Base-by-base conservation (phyloP, 2,888 invertebrate genomes). In the Blastobasis adustella region DNA sequence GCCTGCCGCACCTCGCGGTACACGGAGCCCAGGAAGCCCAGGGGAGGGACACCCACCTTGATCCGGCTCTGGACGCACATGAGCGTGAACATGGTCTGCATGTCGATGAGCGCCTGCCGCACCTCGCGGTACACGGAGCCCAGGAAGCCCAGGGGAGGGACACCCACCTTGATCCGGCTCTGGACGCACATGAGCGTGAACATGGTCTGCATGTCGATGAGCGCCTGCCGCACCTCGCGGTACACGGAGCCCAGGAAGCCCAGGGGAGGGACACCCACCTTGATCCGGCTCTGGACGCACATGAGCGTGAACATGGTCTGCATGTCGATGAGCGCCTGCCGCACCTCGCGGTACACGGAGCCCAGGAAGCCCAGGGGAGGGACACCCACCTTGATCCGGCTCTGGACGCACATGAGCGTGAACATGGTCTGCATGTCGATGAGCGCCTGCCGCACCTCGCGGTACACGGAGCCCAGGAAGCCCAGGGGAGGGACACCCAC, bases 181-280 rank as follows among this genome's bases (percentile, higher is more conserved):
- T 99, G 91, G 87, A 99, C 99, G 61, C 98, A 98, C 45, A 99
- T 90, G 10, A 99, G 99, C 56, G 99, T 92, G 6, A 98, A 98
- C 52, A 99, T 23, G 23, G 23, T 23, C 23, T 23, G 23, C 23
- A 23, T 23, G 23, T 23, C 23, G 23, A 23, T 23, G 23, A 23
- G 23, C 3, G 23, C 23, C 23, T 23, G 23, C 23, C 98, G 91
- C 51, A 79, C 95, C 90, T 99, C 99, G 52, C 99, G 91, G 87
- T 99, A 99, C 49, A 99, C 98, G 46, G 98, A 98, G 54, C 98
- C 99, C 47, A 99, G 91, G 87, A 99, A 99, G 61, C 98, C 98
- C 45, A 99, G 90, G 10, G 99, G 99, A 56, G 98, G 91, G 50
- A 79, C 95, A 90, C 99, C 99, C 52, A 99, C 91, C 87, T 99